phyloP scores from a whole-genome alignment of 2,888 invertebrate genomes.

The Oscheius sp. region DNA sequence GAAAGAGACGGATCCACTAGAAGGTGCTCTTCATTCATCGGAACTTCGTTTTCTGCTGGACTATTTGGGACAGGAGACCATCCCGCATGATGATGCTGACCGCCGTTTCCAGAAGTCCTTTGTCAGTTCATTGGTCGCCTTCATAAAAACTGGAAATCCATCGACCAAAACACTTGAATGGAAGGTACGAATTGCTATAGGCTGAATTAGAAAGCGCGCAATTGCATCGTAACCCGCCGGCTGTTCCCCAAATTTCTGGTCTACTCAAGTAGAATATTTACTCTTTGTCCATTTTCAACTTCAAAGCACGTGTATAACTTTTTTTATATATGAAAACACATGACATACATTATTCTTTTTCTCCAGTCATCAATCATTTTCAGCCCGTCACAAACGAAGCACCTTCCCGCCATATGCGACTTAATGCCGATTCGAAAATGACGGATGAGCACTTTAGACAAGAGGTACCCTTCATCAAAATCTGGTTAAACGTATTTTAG shows the following conservation, averaged over 20 bases:
- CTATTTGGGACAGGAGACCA: conserved; percentile 42
- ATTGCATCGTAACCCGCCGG: too few relatives aligned
- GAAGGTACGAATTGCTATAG: neutral
- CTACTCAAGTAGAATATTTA: too few relatives aligned
- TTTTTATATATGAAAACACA: conserved; percentile 34
- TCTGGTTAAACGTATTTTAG: conserved; percentile 10
- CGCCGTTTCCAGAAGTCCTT: conserved; percentile 43
- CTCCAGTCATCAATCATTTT: conserved; percentile 22
- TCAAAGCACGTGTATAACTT: too few relatives aligned
- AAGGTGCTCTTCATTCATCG: conserved; percentile 51
- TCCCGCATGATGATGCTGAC: conserved; percentile 51
- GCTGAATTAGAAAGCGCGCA: too few relatives aligned
- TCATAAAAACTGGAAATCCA: conserved; percentile 45
- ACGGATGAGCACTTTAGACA: conserved; percentile 33
- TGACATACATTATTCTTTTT: conserved; percentile 33
- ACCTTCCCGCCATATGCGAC: conserved; percentile 38
- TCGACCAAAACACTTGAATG: conserved; percentile 12
- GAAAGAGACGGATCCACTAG: conserved; percentile 47
- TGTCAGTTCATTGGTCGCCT: conserved; percentile 42
- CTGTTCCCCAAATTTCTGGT: too few relatives aligned
- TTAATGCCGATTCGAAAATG: conserved; percentile 31
- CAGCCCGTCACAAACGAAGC: conserved; percentile 40
- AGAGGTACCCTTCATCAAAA: conserved; percentile 1
- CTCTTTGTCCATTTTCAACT: too few relatives aligned
- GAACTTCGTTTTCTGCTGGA: conserved; percentile 52